Conservation (phyloP, 2,888 invertebrate genomes). For the Catocala fraxini region DNA sequence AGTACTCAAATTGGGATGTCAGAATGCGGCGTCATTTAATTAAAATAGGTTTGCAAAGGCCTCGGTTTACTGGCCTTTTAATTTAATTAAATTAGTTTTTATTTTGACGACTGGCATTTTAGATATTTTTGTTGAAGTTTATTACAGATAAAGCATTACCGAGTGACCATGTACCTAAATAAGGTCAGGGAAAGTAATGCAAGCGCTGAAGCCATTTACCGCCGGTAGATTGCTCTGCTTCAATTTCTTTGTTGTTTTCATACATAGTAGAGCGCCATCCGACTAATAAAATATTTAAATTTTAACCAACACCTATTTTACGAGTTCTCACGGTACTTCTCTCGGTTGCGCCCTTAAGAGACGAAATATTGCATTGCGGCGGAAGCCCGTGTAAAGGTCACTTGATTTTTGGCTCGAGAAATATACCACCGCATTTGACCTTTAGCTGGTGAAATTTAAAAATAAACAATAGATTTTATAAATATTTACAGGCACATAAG, state of each 20-base stretch:
- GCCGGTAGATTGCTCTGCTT: conserved; percentile 40
- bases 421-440: no score
- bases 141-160: conserved; percentile 25
- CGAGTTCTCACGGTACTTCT: conserved; percentile 15
- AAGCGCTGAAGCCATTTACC: conserved; percentile 48
- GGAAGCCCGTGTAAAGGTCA: conserved; percentile 4
- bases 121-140: conserved; percentile 14
- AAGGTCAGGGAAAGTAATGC: conserved; percentile 38
- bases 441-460: no score
- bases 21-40: conserved; percentile 13
- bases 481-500: no score
- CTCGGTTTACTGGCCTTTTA: conserved; percentile 16
- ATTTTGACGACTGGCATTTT: conserved; percentile 7
- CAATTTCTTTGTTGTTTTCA: conserved; percentile 42
- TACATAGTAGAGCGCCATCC: conserved; percentile 37
- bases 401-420: not conserved
- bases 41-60: conserved; percentile 23
- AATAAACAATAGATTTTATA: no score
- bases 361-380: conserved; percentile 5
- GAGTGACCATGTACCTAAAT: conserved; percentile 10
- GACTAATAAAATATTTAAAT: conserved; percentile 48
- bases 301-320: conserved; percentile 32
- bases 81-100: conserved; percentile 19
- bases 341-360: conserved; percentile 3
- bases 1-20: conserved; percentile 7